phyloP scores from a whole-genome alignment of 2,888 invertebrate species.

The Bunonema sp. region DNA sequence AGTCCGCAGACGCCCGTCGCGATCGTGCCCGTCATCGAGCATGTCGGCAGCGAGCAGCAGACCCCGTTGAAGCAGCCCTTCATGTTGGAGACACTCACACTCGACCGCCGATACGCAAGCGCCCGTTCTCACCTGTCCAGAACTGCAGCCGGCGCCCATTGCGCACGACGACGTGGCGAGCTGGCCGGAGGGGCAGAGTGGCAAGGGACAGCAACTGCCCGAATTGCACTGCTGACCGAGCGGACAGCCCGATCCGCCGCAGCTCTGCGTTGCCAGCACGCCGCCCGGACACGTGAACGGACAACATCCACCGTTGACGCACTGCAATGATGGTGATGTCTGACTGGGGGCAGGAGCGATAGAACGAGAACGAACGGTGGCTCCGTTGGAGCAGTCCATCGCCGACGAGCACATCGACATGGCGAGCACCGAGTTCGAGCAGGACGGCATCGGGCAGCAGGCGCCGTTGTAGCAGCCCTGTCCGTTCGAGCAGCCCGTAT shows the following conservation, averaged over 20 bases:
- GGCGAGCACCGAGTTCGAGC: slow-evolving; percentile 15
- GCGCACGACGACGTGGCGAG: slow-evolving; percentile 23
- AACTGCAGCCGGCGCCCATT: slow-evolving; percentile 2
- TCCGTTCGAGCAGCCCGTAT: slow-evolving; percentile 13
- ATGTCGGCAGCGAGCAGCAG: slow-evolving; percentile 35
- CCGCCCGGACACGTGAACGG: slow-evolving; percentile 23
- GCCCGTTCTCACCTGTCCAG: too few relatives aligned
- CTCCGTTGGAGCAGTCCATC: background rate
- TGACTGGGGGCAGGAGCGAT: background rate
- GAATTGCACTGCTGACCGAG: background rate
- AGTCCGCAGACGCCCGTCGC: slow-evolving; percentile 30
- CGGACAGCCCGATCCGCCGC: slow-evolving; percentile 2
- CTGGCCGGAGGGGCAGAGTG: slow-evolving; percentile 27
- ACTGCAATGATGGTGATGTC: background rate
- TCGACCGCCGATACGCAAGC: too few relatives aligned
- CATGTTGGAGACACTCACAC: too few relatives aligned
- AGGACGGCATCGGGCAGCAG: slow-evolving; percentile 28
- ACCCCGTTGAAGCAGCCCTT: slow-evolving; percentile 34
- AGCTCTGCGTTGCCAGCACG: slow-evolving; percentile 5
- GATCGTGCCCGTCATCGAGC: slow-evolving; percentile 19
- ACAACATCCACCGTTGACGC: slow-evolving; percentile 20
- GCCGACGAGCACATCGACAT: slow-evolving; percentile 5
- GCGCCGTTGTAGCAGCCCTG: slow-evolving; percentile 22
- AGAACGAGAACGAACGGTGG: background rate
- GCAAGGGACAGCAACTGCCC: slow-evolving; percentile 32